Conservation (phyloP, 2,797 vertebrate genomes). For the Cynodonichthys magdalenae region DNA sequence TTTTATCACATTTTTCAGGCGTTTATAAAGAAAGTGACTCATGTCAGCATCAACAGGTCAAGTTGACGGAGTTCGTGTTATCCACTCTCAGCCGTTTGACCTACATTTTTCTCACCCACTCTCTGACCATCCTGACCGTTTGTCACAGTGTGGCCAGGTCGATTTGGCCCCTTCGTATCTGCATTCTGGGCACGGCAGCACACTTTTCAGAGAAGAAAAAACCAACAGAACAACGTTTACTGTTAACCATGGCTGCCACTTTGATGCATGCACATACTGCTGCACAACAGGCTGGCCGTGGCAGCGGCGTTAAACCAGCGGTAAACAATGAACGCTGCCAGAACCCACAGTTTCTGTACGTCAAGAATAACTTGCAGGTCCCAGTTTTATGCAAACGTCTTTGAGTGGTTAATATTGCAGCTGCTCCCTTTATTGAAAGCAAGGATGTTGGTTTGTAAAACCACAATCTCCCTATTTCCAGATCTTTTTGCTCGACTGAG, state of each 20-base stretch:
- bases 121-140: conserved; percentile 65
- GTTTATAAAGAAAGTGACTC: conserved; percentile 28
- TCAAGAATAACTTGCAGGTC: conserved; percentile 71
- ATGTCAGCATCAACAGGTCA: conserved; percentile 13
- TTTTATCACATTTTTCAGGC: conserved; percentile 21
- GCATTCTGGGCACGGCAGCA: conserved; percentile 56
- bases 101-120: conserved; percentile 76
- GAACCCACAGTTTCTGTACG: conserved; percentile 63
- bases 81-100: conserved; percentile 70
- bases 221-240: conserved; percentile 32
- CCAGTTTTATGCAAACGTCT: conserved; percentile 62
- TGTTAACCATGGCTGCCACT: conserved; percentile 73
- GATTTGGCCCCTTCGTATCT: conserved; percentile 59
- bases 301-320: conserved; percentile 46
- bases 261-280: conserved; percentile 52
- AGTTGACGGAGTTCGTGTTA: conserved; percentile 70
- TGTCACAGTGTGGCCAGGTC: conserved; percentile 69
- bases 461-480: conserved; percentile 76
- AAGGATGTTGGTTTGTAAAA: conserved; percentile 55
- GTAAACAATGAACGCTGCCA: conserved; percentile 69
- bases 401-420: conserved; percentile 72
- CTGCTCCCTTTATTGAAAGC: conserved; percentile 63
- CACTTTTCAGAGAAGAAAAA: conserved; percentile 50
- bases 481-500: conserved; percentile 75
- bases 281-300: conserved; percentile 50